Conservation (phyloP, 1,140 invertebrate species). For the Rhopalosiphum maidis region DNA sequence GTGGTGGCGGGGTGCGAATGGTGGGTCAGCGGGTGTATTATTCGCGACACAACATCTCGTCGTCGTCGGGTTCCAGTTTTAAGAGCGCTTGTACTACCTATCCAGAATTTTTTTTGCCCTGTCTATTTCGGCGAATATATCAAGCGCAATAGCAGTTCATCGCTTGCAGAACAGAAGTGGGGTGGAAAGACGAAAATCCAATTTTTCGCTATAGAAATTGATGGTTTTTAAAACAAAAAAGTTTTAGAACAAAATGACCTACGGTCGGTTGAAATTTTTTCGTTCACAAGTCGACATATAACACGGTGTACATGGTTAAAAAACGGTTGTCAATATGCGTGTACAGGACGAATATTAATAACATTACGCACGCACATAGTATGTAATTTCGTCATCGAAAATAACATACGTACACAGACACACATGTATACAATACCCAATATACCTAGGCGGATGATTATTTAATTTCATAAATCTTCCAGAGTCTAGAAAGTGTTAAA, state of each 20-base stretch:
- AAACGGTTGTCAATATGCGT: background rate
- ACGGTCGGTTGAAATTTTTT: background rate
- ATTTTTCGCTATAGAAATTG: background rate
- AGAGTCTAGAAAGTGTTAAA: background rate
- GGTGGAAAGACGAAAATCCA: background rate
- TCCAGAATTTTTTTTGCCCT: background rate
- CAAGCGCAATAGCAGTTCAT: background rate
- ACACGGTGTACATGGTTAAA: background rate
- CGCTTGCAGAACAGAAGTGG: background rate
- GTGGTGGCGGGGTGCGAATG: background rate
- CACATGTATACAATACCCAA: background rate
- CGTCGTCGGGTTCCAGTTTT: background rate
- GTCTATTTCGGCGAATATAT: background rate
- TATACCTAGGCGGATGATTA: background rate
- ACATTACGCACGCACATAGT: constrained; percentile 7
- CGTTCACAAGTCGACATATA: background rate
- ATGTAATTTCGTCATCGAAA: background rate
- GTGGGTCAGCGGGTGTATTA: background rate
- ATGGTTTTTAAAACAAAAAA: background rate
- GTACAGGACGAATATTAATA: background rate
- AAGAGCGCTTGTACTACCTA: background rate
- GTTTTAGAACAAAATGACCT: background rate
- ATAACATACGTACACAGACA: background rate
- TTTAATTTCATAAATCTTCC: background rate
- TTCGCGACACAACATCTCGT: background rate